Evolutionary conservation across 2,888 invertebrate genomes (phyloP), one percentile per base, ranked within the genome.

Genomic region (Cephus pygmeus): DNA sequence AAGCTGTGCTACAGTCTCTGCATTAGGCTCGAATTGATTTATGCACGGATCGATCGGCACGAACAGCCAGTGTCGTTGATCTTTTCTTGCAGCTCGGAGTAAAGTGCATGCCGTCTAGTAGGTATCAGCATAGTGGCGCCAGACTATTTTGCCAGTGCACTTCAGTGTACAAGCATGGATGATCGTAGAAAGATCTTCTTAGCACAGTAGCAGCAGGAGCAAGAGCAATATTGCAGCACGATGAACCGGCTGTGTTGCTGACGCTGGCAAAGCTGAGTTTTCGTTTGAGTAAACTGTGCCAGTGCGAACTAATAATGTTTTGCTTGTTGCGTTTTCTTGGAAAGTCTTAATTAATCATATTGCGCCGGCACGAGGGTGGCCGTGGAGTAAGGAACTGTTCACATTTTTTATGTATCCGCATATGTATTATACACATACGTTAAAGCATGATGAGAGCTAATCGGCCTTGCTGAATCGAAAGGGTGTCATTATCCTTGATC

Each of bases 261-360:
- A 40, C 4, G 15, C 40, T 40, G 15, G 40, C 4, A 15, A 15
- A 40, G 40, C 40, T 6, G 56, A 23, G 56, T 56, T 56, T 79
- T 84, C 80, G 82, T 80, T 82, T 82, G 77, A 83, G 84, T 82
- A 88, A 88, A 87, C 86, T 88, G 87, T 88, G 87, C 87, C 87
- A 87, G 86, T 85, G 85, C 86, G 83, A 85, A 77, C 86, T 86
- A 89, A 90, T 90, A 90, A 88, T 84, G 88, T 87, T 87, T 87
- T 84, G 86, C 88, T 88, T 87, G 88, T 89, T 88, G 86, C 86
- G 85, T 85, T 86, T 89, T 90, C 90, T 87, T 80, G 86, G 90
- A 90, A 90, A 86, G 85, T 56, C 88, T 88, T 90, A 88, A 90
- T 90, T 90, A 89, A 90, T 90, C 87, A 88, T 87, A 56, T 56